These are phyloP conservation scores for Campoplex capitator DNA, from an alignment of 2,888 invertebrate species.

Conservation along the genomic window DNA sequence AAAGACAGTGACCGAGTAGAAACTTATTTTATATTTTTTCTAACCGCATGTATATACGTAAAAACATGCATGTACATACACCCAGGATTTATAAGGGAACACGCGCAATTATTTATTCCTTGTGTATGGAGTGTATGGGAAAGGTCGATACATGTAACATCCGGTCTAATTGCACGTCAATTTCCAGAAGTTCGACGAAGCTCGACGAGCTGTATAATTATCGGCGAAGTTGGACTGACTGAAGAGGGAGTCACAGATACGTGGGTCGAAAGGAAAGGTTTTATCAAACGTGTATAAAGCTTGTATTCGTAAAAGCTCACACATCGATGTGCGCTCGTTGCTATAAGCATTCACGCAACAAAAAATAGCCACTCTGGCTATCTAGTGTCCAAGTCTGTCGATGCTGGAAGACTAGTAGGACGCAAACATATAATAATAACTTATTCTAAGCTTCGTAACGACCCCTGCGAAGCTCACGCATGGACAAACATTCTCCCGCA, in stretches of 20 bases:
- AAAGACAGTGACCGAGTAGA: slow-evolving; percentile 5
- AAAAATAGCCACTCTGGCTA: slow-evolving; percentile 10
- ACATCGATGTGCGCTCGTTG: slow-evolving; percentile 15
- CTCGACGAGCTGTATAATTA: slow-evolving; percentile 58
- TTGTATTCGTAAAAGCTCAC: slow-evolving; percentile 37
- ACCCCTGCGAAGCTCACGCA: not conserved
- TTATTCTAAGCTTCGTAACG: too few relatives aligned
- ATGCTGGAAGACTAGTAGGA: slow-evolving; percentile 26
- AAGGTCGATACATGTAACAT: slow-evolving; percentile 63
- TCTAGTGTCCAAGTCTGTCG: slow-evolving; percentile 2
- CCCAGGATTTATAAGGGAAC: not conserved
- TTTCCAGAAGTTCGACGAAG: slow-evolving; percentile 57
- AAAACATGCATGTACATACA: not conserved
- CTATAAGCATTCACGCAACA: slow-evolving; percentile 25
- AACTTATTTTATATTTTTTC: slow-evolving; percentile 30
- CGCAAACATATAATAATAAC: not conserved
- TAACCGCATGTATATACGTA: not conserved
- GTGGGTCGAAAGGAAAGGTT: slow-evolving; percentile 11
- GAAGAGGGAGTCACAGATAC: slow-evolving; percentile 12
- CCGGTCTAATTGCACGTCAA: slow-evolving; percentile 60
- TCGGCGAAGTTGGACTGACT: slow-evolving; percentile 57
- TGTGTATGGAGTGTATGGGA: slow-evolving; percentile 48
- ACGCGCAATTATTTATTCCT: slow-evolving; percentile 33
- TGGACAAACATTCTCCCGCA: not conserved
- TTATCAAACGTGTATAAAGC: not conserved